A percentile compares a stretch with the other conserved stretches of the same genome.
Conservation (phyloP, 2,888 invertebrate species). For the Lithophane socia region DNA sequence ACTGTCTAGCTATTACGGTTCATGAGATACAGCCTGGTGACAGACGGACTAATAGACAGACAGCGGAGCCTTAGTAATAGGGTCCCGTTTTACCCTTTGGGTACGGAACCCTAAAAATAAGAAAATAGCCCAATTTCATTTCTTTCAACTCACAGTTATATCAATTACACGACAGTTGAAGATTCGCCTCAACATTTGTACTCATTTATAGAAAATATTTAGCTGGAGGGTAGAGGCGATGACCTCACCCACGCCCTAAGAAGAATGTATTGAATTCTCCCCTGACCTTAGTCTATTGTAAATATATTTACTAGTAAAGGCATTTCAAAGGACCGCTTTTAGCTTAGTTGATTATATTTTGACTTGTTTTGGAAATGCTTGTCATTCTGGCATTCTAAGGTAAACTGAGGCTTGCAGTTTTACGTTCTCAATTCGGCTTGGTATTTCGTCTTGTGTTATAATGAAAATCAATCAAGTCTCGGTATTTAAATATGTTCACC, state of each 20-base stretch:
- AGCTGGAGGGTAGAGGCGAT: constrained; percentile 37
- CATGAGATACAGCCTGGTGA: too few species aligned
- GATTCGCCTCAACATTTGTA: constrained; percentile 24
- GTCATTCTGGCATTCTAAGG: not conserved
- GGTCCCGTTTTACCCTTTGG: too few species aligned
- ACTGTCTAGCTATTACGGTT: too few species aligned
- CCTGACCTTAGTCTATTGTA: constrained; percentile 37
- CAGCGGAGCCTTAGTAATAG: too few species aligned
- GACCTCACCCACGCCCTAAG: constrained; percentile 45
- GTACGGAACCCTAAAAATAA: too few species aligned
- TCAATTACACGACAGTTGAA: constrained; percentile 24
- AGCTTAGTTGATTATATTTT: constrained; percentile 20
- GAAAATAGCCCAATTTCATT: constrained; percentile 11
- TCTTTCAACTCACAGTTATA: constrained; percentile 2
- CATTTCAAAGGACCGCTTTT: constrained; percentile 19
- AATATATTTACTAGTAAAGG: constrained; percentile 47
- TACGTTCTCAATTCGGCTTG: not conserved
- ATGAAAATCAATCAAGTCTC: not conserved
- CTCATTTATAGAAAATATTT: constrained; percentile 50
- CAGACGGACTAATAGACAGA: too few species aligned
- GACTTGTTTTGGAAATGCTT: constrained; percentile 11
- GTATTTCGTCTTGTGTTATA: not conserved
- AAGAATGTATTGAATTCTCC: constrained; percentile 51
- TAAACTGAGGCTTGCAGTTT: not conserved
- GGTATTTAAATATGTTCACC: too few species aligned